phyloP scores from a whole-genome alignment of 2,888 invertebrate species.

The Microplitis manilae region DNA sequence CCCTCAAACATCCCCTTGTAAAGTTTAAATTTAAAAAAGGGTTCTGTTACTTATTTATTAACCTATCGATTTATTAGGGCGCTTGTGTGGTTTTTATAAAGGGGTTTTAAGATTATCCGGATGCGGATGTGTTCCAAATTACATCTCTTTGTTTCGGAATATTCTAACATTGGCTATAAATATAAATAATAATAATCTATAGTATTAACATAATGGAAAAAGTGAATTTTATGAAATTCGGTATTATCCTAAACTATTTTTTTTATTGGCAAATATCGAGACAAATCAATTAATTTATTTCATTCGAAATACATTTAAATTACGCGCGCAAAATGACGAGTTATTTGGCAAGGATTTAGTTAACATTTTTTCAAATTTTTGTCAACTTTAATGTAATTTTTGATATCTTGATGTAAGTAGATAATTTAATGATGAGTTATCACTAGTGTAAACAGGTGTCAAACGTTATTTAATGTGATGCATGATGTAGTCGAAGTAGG shows the following conservation, averaged over 20 bases:
- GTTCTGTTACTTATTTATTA: conserved; percentile 68
- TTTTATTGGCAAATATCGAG: too few relatives aligned
- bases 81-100: conserved; percentile 52
- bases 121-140: neutral
- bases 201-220: too few relatives aligned
- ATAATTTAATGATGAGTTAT: neutral
- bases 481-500: conserved; percentile 19
- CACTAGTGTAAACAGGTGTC: neutral
- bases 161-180: too few relatives aligned
- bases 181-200: too few relatives aligned
- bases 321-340: too few relatives aligned
- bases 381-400: too few relatives aligned
- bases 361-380: too few relatives aligned
- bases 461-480: neutral
- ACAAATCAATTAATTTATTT: too few relatives aligned
- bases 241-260: too few relatives aligned
- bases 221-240: too few relatives aligned
- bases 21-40: conserved; percentile 63
- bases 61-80: conserved; percentile 62
- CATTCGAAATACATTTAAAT: too few relatives aligned
- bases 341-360: too few relatives aligned
- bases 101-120: neutral
- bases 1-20: conserved; percentile 42
- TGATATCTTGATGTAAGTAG: neutral
- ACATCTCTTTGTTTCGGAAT: neutral